These are phyloP conservation scores for Mus minutoides DNA, from an alignment of 2,797 vertebrate genomes.

Conservation along the genomic window DNA sequence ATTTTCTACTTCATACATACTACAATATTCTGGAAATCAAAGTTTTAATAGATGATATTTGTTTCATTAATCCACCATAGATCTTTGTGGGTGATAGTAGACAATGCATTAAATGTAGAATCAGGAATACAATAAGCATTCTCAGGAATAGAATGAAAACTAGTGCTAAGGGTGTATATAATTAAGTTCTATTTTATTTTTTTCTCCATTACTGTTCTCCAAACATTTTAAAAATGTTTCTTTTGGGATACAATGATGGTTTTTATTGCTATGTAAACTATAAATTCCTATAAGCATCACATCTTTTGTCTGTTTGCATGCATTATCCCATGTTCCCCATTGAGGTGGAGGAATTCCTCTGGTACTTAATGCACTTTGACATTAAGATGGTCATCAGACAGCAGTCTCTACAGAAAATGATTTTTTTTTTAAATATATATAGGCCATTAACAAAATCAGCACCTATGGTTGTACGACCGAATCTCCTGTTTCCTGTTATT, in stretches of 20 bases:
- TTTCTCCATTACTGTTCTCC: not conserved
- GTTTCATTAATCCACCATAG: not conserved
- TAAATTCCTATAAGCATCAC: not conserved
- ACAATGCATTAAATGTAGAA: not conserved
- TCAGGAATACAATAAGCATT: not conserved
- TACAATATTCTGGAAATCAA: not conserved
- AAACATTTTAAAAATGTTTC: not conserved
- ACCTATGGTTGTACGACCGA: not conserved
- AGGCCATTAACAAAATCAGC: not conserved
- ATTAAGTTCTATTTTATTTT: not conserved
- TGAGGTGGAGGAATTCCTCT: not conserved
- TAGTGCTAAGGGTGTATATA: not conserved
- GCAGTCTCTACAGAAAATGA: not conserved
- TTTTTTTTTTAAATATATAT: not conserved
- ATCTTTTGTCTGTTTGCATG: not conserved
- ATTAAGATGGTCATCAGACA: not conserved
- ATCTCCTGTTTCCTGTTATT: too few species aligned
- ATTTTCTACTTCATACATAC: not conserved
- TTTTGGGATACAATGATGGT: not conserved
- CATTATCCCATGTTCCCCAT: not conserved
- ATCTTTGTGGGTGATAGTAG: not conserved
- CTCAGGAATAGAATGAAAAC: not conserved
- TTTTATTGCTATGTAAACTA: not conserved
- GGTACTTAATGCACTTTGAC: not conserved
- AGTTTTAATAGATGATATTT: not conserved